These are phyloP conservation scores for Calephelis perditalis DNA, from an alignment of 2,888 invertebrate genomes.

Conservation along the genomic window DNA sequence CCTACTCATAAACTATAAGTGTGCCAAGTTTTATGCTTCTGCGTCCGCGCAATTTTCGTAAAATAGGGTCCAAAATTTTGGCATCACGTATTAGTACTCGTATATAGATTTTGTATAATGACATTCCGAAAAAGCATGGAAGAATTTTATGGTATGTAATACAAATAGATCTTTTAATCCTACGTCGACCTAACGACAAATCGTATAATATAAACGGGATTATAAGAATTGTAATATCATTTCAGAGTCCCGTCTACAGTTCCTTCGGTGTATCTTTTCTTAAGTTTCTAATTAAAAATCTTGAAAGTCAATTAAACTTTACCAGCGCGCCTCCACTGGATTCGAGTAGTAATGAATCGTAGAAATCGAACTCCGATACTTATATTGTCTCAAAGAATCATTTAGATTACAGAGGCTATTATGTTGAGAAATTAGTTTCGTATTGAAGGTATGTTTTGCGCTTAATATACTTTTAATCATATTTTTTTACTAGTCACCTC, in stretches of 20 bases:
- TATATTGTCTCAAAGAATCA: slow-evolving; percentile 32
- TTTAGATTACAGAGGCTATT: slow-evolving; percentile 1
- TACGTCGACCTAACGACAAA: neutral
- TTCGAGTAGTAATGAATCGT: slow-evolving; percentile 50
- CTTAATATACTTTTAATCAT: too few species aligned
- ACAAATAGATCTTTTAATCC: neutral
- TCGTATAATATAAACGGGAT: slow-evolving; percentile 23
- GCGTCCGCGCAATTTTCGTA: too few species aligned
- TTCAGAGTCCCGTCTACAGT: slow-evolving; percentile 31
- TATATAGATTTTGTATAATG: too few species aligned
- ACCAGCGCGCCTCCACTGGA: slow-evolving; percentile 38
- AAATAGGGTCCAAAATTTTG: too few species aligned
- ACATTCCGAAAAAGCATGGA: too few species aligned
- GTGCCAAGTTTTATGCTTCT: too few species aligned
- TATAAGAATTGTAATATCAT: slow-evolving; percentile 47
- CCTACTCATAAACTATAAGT: too few species aligned
- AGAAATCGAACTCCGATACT: slow-evolving; percentile 42
- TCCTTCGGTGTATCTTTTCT: slow-evolving; percentile 36
- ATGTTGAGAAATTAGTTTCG: neutral
- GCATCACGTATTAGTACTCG: too few species aligned
- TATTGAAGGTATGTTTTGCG: neutral
- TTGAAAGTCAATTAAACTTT: slow-evolving; percentile 71
- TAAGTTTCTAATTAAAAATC: slow-evolving; percentile 70
- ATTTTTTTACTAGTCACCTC: too few species aligned
- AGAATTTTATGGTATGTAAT: too few species aligned